phyloP scores from a whole-genome alignment of 2,888 invertebrate genomes.

The Litoditis marina region DNA sequence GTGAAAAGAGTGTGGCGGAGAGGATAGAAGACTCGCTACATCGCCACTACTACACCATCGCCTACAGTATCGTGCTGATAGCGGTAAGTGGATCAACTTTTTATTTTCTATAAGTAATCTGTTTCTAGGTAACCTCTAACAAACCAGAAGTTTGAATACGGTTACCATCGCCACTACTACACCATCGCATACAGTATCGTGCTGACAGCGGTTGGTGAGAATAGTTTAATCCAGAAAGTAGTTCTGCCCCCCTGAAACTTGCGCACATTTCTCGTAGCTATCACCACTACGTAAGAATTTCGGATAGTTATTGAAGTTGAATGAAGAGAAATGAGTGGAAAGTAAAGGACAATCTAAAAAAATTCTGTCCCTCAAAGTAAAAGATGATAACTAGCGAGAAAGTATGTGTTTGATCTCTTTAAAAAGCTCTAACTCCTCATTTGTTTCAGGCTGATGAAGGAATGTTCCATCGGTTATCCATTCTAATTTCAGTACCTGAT shows the following conservation, averaged over 20 bases:
- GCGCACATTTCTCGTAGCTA: no score
- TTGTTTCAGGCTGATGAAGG: no score
- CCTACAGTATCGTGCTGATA: slow-evolving; percentile 48
- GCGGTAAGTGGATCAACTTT: slow-evolving; percentile 37
- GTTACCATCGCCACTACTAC: slow-evolving; percentile 43
- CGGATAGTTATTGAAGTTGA: no score
- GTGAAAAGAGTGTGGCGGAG: slow-evolving; percentile 15
- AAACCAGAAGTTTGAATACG: slow-evolving; percentile 30
- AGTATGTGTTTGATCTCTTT: not conserved
- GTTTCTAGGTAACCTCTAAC: no score
- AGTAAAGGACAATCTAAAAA: no score
- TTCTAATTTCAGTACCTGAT: slow-evolving; percentile 50
- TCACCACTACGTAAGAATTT: no score
- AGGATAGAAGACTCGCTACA: slow-evolving; percentile 32
- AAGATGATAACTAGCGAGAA: not conserved
- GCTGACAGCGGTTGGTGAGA: slow-evolving; percentile 45
- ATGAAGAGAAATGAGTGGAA: no score
- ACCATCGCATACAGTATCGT: slow-evolving; percentile 50
- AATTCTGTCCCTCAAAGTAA: no score
- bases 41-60: slow-evolving; percentile 48
- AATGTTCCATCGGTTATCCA: not conserved
- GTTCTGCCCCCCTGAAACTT: no score
- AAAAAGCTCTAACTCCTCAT: no score
- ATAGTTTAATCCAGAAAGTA: no score
- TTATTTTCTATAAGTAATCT: no score